phyloP scores from a whole-genome alignment of 2,888 invertebrate genomes.

The Elysia crispata region DNA sequence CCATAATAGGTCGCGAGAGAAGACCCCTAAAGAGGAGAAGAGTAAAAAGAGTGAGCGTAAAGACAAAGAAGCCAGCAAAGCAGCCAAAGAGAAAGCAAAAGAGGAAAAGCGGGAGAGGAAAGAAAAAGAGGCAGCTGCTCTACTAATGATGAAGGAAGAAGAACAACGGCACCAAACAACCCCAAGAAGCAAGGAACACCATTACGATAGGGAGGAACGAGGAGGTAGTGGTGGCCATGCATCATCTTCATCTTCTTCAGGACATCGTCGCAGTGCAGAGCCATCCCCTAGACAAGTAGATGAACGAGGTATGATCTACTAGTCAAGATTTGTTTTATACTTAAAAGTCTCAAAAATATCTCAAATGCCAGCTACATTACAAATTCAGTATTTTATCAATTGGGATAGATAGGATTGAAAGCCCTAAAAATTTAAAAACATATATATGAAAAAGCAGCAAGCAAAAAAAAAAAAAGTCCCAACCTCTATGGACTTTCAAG shows the following conservation, averaged over 20 bases:
- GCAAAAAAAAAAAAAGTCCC: no score
- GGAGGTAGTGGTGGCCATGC: conserved; percentile 50
- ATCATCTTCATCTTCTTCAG: conserved; percentile 54
- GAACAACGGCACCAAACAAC: conserved; percentile 45
- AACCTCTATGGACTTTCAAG: no score
- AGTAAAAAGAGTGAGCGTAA: conserved; percentile 50
- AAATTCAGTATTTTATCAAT: background rate
- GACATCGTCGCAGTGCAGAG: conserved; percentile 62
- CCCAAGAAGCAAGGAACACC: conserved; percentile 30
- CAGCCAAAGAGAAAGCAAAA: conserved; percentile 48
- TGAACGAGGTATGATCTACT: conserved; percentile 66
- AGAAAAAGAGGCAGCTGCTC: conserved; percentile 48
- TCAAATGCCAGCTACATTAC: background rate
- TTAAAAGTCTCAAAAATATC: background rate
- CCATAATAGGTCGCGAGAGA: conserved; percentile 35
- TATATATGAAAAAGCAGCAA: background rate
- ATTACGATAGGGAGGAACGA: conserved; percentile 34
- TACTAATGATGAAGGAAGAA: conserved; percentile 49
- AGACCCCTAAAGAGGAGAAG: conserved; percentile 52
- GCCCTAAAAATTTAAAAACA: background rate
- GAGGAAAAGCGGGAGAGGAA: conserved; percentile 55
- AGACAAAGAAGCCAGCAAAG: conserved; percentile 49
- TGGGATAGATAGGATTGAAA: background rate
- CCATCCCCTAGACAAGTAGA: conserved; percentile 65
- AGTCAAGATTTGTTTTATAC: no score